phyloP scores from a whole-genome alignment of 2,888 invertebrate genomes.

The Calliscelio sp. region DNA sequence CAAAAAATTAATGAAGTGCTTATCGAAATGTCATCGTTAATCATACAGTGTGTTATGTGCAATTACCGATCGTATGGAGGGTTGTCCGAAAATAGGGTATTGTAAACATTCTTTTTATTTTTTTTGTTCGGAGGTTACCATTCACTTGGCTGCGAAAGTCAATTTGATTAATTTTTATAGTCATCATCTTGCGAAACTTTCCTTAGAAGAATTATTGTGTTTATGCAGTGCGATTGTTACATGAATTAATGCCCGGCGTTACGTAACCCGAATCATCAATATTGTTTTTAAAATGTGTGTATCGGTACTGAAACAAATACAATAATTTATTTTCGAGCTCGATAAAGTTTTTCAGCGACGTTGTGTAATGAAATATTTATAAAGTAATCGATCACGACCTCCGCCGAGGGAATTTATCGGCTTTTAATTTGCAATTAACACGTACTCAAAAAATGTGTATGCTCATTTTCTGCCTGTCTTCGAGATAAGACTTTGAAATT shows the following conservation, averaged over 20 bases:
- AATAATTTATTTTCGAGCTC: constrained; percentile 39
- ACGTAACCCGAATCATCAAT: constrained; percentile 46
- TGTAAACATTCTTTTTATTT: constrained; percentile 9
- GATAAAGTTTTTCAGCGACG: constrained; percentile 15
- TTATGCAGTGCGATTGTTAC: constrained; percentile 21
- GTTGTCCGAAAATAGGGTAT: constrained; percentile 24
- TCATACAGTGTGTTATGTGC: constrained; percentile 10
- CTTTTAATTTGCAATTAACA: constrained; percentile 44
- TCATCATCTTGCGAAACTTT: constrained; percentile 42
- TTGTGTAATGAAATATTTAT: constrained; percentile 48
- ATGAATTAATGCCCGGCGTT: constrained; percentile 37
- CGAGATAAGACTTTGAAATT: no score
- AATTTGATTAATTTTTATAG: constrained; percentile 56
- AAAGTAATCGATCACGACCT: constrained; percentile 37
- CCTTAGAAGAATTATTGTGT: constrained; percentile 24
- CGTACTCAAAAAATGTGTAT: constrained; percentile 2
- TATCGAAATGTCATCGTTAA: constrained; percentile 33
- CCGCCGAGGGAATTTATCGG: constrained; percentile 7
- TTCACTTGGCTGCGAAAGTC: constrained; percentile 49
- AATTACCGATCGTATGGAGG: constrained; percentile 19
- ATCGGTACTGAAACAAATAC: constrained; percentile 35
- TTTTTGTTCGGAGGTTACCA: neutral
- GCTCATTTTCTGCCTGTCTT: neutral
- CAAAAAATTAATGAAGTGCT: constrained; percentile 29
- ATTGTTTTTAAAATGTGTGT: constrained; percentile 47